Evolutionary conservation across 2,113 vertebrate species (phyloP).

Genomic region (Ardeotis arabs): DNA sequence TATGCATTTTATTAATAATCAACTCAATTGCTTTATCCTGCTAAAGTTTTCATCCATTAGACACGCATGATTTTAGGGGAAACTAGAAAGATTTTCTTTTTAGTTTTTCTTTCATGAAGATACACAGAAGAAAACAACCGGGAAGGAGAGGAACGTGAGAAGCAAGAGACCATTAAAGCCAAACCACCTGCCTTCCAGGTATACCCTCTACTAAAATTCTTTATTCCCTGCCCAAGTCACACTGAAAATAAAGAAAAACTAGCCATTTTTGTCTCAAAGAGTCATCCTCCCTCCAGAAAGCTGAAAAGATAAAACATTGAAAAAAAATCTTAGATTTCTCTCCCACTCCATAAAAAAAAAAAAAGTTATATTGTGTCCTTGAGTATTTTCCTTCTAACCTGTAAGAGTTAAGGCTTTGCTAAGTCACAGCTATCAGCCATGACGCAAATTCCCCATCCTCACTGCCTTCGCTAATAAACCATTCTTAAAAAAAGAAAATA

Average conservation of each 20-base stretch:
- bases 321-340: neutral
- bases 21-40: neutral
- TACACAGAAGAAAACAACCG: neutral
- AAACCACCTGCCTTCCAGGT: neutral
- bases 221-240: neutral
- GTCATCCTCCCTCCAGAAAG: neutral
- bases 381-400: neutral
- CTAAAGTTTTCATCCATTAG: neutral
- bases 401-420: neutral
- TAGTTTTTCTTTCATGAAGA: neutral
- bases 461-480: neutral
- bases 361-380: neutral
- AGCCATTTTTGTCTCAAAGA: neutral
- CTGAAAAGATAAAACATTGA: neutral
- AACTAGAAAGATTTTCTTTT: neutral
- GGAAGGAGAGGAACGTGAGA: accelerated
- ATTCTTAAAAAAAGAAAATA: neutral
- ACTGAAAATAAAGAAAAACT: neutral
- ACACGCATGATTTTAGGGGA: neutral
- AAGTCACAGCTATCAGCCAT: neutral
- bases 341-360: too few species aligned
- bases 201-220: neutral
- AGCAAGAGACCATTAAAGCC: neutral
- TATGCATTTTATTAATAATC: neutral
- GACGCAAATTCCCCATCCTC: neutral